These are phyloP conservation scores for Xylophagus ater DNA, from an alignment of 2,888 invertebrate genomes.

Conservation along the genomic window DNA sequence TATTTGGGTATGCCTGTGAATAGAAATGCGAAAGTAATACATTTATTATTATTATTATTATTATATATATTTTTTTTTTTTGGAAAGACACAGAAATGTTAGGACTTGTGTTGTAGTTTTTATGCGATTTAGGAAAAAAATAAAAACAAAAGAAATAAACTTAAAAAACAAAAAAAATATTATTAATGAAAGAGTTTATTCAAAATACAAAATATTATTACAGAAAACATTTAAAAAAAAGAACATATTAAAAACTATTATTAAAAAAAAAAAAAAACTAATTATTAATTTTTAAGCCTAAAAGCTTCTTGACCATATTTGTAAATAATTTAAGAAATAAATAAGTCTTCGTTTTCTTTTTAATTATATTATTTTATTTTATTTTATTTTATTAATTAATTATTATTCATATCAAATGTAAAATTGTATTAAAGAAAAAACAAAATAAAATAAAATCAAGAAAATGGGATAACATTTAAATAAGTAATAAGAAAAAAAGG, in stretches of 20 bases:
- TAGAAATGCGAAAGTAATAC: neutral
- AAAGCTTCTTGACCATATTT: slow-evolving; percentile 13
- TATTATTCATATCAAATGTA: slow-evolving; percentile 10
- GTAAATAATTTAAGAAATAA: slow-evolving; percentile 11
- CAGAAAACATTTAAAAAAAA: neutral
- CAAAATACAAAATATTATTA: neutral
- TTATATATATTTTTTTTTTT: neutral
- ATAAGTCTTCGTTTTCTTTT: neutral
- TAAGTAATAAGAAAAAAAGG: no score
- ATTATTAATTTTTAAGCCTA: slow-evolving; percentile 9
- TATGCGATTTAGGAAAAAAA: slow-evolving; percentile 5
- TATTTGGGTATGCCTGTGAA: no score
- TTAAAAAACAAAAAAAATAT: neutral
- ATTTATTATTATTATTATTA: no score
- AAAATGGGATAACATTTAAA: no score
- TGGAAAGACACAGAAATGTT: slow-evolving; percentile 1
- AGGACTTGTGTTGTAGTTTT: slow-evolving; percentile 4
- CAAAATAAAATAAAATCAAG: slow-evolving; percentile 3
- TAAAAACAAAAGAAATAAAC: neutral
- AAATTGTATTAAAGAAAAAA: slow-evolving; percentile 1
- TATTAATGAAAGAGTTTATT: neutral
- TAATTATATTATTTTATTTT: slow-evolving; percentile 4
- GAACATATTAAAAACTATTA: neutral
- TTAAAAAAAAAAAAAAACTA: neutral
- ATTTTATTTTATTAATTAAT: slow-evolving; percentile 1